Percentiles rank a stretch among this genome's conserved stretches.
These are phyloP conservation scores for Amblyteles armatorius DNA, from an alignment of 2,888 invertebrate species.

Conservation along the genomic window DNA sequence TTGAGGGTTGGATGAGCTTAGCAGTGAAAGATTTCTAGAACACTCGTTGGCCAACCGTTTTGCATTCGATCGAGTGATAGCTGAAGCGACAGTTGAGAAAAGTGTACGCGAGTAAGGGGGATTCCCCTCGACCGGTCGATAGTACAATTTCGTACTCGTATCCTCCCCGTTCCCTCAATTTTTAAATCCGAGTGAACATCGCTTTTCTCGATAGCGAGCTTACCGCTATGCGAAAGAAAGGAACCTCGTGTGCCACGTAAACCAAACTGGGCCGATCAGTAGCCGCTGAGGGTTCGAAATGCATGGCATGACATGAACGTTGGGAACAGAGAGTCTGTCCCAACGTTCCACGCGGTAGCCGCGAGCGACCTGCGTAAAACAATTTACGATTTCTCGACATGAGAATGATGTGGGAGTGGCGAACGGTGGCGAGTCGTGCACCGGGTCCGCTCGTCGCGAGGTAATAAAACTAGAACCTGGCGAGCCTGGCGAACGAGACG, in stretches of 20 bases:
- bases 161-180: slow-evolving; percentile 25
- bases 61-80: neutral
- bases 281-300: slow-evolving; percentile 3
- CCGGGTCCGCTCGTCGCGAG: slow-evolving; percentile 40
- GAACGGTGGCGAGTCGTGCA: slow-evolving; percentile 28
- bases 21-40: neutral
- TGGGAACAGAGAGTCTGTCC: neutral
- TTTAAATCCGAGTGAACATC: slow-evolving; percentile 14
- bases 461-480: slow-evolving; percentile 52
- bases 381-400: slow-evolving; percentile 62
- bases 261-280: neutral
- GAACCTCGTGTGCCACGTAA: slow-evolving; percentile 18
- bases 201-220: slow-evolving; percentile 10
- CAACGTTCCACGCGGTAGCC: slow-evolving; percentile 47
- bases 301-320: slow-evolving; percentile 2
- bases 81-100: slow-evolving; percentile 14
- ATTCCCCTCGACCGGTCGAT: slow-evolving; percentile 14
- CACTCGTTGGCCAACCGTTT: neutral
- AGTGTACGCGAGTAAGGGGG: slow-evolving; percentile 1
- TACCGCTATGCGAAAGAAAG: neutral
- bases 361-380: slow-evolving; percentile 49
- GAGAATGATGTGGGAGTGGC: slow-evolving; percentile 64
- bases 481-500: slow-evolving; percentile 8
- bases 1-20: neutral
- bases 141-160: slow-evolving; percentile 7